Base-by-base conservation (phyloP, 2,888 invertebrate species). In the Hetaerina titia region DNA sequence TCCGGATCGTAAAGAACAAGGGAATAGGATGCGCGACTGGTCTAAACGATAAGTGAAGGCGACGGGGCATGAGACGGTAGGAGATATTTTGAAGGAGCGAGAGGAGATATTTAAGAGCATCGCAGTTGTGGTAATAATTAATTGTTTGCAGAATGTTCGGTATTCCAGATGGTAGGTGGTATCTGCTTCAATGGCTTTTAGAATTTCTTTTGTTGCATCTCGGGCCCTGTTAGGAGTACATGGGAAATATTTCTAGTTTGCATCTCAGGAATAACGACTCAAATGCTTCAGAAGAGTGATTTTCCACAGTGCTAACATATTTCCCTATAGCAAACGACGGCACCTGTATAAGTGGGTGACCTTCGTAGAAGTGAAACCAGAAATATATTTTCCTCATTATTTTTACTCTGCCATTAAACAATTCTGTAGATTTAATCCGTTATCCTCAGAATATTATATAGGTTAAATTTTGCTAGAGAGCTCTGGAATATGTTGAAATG, bases 1-100 rank as follows among this genome's bases (percentile, higher is more conserved):
- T n/a, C 81, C 13, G 81, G 25, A 81, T 81, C 81, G 81, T 81
- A 81, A 81, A 81, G 81, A 81, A 31, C 81, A 31, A 31, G 81
- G 22, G 81, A 81, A 81, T 31, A 25, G 81, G 81, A 81, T 31
- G 25, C 31, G 81, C 31, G 81, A 81, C 81, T 81, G 81, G 31
- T 13, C 81, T 81, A 31, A 81, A 81, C 81, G 31, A 1, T 81
- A 81, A 81, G 81, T 31, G 31, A 81, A 81, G 81, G 31, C 25
- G 31, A 81, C 81, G 31, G 81, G 31, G 25, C 31, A 81, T 0
- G 31, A 81, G 81, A 81, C 81, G 81, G 81, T 81, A 11, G 81
- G 31, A 31, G 81, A 15, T 11, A 11, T 81, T 81, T n/a, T 69
- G 69, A 69, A 69, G 22, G n/a, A 22, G 69, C 69, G 22, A 69